phyloP scores from a whole-genome alignment of 2,113 vertebrate species.

The Megaceryle maxima region DNA sequence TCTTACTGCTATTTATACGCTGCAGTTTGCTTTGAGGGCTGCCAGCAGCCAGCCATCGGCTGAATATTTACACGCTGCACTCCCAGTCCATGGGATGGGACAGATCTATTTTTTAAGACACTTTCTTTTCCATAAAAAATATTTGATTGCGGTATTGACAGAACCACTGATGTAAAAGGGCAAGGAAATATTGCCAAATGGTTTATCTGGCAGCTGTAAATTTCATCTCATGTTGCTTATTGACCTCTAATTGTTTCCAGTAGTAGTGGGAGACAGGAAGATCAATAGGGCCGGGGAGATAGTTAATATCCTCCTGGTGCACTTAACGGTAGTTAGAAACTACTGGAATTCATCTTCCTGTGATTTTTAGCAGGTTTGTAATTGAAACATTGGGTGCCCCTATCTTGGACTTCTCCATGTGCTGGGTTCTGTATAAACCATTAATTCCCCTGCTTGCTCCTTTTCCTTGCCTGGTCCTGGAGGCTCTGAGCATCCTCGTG shows the following conservation, averaged over 20 bases:
- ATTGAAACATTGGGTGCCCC: accelerated
- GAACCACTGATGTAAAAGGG: slow-evolving; percentile 29
- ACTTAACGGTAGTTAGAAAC: slow-evolving; percentile 2
- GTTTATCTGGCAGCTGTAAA: slow-evolving; percentile 67
- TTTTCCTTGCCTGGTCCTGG: accelerated
- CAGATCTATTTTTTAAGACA: neutral
- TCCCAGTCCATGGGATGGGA: accelerated
- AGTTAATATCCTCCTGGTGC: slow-evolving; percentile 44
- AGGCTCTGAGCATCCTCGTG: neutral
- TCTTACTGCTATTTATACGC: neutral
- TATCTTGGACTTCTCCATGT: accelerated
- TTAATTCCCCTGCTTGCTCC: accelerated
- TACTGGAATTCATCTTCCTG: slow-evolving; percentile 8
- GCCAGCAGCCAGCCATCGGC: neutral
- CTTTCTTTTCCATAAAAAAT: neutral
- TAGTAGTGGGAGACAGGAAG: slow-evolving; percentile 35
- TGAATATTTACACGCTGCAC: neutral
- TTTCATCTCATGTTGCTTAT: slow-evolving; percentile 60
- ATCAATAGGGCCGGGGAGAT: slow-evolving; percentile 65
- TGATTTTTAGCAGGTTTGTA: neutral
- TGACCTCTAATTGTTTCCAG: slow-evolving; percentile 76
- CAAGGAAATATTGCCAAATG: slow-evolving; percentile 61
- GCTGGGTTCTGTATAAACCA: neutral
- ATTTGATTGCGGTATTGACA: neutral
- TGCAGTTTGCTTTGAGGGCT: neutral